A percentile compares a stretch with the other conserved stretches of the same genome.
phyloP scores from a whole-genome alignment of 1,140 invertebrate genomes.

The Harpegnathos saltator region DNA sequence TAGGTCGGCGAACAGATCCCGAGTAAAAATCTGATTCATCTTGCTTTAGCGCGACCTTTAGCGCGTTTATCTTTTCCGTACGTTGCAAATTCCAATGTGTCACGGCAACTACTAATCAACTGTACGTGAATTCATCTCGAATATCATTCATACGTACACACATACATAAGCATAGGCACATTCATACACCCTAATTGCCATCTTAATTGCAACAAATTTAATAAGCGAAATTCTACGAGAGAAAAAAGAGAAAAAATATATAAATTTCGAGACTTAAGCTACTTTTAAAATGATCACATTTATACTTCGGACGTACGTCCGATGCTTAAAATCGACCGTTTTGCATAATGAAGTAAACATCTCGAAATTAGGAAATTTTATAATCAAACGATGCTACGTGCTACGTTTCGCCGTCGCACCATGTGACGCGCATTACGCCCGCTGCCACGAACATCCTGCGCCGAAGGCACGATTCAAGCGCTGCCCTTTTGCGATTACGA shows the following conservation, averaged over 20 bases:
- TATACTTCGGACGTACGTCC: neutral
- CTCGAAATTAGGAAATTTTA: slow-evolving; percentile 2
- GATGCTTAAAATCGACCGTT: neutral
- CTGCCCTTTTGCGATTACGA: slow-evolving; percentile 33
- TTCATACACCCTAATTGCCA: too few species aligned
- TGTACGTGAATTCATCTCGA: neutral
- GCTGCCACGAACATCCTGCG: slow-evolving; percentile 19
- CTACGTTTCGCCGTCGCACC: neutral
- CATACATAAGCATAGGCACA: too few species aligned
- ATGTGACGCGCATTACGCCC: neutral
- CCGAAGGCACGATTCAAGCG: slow-evolving; percentile 2
- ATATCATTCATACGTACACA: neutral
- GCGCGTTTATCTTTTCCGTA: neutral
- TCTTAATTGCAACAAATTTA: neutral
- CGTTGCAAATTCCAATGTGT: slow-evolving; percentile 2
- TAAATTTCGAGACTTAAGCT: neutral
- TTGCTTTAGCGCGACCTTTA: neutral
- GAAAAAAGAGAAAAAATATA: too few species aligned
- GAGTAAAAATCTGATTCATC: slow-evolving; percentile 36
- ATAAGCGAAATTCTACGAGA: neutral
- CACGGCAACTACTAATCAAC: neutral
- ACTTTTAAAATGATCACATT: neutral
- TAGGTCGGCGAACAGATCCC: slow-evolving; percentile 29
- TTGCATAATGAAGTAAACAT: neutral
- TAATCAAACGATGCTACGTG: slow-evolving; percentile 18